phyloP scores from a whole-genome alignment of 23 tunicate genomes.

The Aplidium turbinatum region DNA sequence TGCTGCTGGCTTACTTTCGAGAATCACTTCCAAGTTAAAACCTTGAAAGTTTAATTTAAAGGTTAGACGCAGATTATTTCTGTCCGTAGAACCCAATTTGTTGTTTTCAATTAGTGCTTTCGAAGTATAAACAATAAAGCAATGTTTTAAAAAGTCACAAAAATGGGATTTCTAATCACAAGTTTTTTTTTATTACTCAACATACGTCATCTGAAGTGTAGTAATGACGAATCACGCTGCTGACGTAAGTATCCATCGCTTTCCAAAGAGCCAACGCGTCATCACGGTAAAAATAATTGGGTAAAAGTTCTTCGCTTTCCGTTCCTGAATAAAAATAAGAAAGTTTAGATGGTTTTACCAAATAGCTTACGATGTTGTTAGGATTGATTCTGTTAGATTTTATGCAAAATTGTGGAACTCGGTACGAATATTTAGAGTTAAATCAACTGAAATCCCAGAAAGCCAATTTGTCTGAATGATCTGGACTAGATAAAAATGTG shows the following conservation, averaged over 20 bases:
- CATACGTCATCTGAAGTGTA: constrained; percentile 60
- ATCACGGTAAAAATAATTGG: constrained; percentile 65
- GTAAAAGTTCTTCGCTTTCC: constrained; percentile 47
- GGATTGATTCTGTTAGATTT: not conserved
- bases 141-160: not conserved
- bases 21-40: too few relatives aligned
- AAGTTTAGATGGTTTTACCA: not conserved
- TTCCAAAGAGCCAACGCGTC: constrained; percentile 63
- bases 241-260: constrained; percentile 39
- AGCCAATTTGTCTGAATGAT: not conserved
- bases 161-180: not conserved
- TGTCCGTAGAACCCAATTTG: not conserved
- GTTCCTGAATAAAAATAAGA: constrained; percentile 18
- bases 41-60: too few relatives aligned
- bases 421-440: too few relatives aligned
- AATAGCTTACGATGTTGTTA: too few relatives aligned
- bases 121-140: not conserved
- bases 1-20: too few relatives aligned
- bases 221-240: constrained; percentile 21
- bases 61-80: too few relatives aligned
- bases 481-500: too few relatives aligned
- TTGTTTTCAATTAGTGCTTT: not conserved
- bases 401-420: too few relatives aligned
- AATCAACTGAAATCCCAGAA: not conserved
- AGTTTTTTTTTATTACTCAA: not conserved